Evolutionary conservation across 2,797 vertebrate species (phyloP).

Genomic region (Denticeps clupeoides): DNA sequence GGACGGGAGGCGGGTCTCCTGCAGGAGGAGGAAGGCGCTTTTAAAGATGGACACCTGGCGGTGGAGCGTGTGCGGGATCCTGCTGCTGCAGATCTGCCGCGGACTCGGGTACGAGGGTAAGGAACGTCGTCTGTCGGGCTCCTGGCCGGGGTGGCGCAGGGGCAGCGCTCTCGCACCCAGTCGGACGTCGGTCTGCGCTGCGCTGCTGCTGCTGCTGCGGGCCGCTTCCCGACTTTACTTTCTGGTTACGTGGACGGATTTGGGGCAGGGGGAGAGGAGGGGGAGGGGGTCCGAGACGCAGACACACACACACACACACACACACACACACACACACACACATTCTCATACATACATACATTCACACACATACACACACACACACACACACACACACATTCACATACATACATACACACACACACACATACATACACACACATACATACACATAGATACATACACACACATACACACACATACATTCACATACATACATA

Average conservation of each 20-base stretch:
- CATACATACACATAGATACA: too few species aligned
- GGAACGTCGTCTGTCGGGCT: conserved; percentile 18
- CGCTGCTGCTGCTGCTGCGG: too few species aligned
- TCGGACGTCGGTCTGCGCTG: too few species aligned
- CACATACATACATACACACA: too few species aligned
- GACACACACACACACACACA: conserved; percentile 23
- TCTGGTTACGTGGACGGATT: conserved; percentile 63
- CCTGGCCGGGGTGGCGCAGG: too few species aligned
- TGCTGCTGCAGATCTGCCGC: conserved; percentile 45
- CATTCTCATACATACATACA: conserved; percentile 26
- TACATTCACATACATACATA: not conserved
- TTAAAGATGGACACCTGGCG: conserved; percentile 58
- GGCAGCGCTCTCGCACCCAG: too few species aligned
- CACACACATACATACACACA: not conserved
- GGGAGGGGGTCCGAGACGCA: conserved; percentile 48
- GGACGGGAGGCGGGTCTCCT: conserved; percentile 55
- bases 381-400: not conserved
- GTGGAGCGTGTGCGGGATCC: conserved; percentile 40
- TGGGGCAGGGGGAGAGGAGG: conserved; percentile 25
- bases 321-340: conserved; percentile 15
- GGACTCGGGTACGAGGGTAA: conserved; percentile 63
- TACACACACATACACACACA: not conserved
- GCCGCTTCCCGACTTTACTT: not conserved
- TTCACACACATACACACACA: conserved; percentile 9
- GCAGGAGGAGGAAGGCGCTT: conserved; percentile 50